phyloP scores from a whole-genome alignment of 2,113 vertebrate species.

The Cottus gobio region DNA sequence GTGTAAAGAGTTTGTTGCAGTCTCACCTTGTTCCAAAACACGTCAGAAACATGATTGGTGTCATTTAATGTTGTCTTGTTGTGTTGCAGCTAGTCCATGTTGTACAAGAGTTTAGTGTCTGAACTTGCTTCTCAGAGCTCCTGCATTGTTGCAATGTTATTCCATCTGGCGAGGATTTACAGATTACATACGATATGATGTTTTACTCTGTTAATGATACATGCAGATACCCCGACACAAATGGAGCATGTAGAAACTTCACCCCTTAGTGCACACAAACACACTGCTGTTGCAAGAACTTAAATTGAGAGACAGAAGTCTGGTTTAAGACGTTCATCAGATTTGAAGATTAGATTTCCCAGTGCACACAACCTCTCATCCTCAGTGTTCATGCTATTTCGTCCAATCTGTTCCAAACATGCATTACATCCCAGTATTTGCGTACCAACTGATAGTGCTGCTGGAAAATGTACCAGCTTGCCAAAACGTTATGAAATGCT shows the following conservation, averaged over 20 bases:
- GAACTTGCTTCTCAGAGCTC: slow-evolving; percentile 24
- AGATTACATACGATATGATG: background rate
- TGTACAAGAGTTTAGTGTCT: background rate
- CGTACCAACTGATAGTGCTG: background rate
- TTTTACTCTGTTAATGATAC: background rate
- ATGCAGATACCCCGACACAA: slow-evolving; percentile 11
- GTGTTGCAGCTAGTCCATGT: slow-evolving; percentile 2
- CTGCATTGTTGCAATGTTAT: background rate
- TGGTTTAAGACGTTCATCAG: slow-evolving; percentile 35
- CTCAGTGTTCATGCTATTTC: slow-evolving; percentile 9
- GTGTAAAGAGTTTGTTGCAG: background rate
- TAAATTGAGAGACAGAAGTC: slow-evolving; percentile 29
- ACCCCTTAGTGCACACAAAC: background rate
- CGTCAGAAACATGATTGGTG: background rate
- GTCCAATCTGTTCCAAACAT: slow-evolving; percentile 28
- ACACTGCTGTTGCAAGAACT: background rate
- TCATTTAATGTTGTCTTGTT: background rate
- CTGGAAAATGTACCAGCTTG: background rate
- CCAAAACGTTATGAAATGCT: background rate
- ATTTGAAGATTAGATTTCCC: slow-evolving; percentile 22
- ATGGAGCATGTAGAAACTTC: slow-evolving; percentile 17
- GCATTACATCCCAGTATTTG: background rate
- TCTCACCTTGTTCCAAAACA: slow-evolving; percentile 8
- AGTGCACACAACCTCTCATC: background rate
- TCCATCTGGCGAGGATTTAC: background rate